Evolutionary conservation across 2,113 vertebrate genomes (phyloP), one percentile per base, ranked within the genome.

Genomic region (Albula goreensis): DNA sequence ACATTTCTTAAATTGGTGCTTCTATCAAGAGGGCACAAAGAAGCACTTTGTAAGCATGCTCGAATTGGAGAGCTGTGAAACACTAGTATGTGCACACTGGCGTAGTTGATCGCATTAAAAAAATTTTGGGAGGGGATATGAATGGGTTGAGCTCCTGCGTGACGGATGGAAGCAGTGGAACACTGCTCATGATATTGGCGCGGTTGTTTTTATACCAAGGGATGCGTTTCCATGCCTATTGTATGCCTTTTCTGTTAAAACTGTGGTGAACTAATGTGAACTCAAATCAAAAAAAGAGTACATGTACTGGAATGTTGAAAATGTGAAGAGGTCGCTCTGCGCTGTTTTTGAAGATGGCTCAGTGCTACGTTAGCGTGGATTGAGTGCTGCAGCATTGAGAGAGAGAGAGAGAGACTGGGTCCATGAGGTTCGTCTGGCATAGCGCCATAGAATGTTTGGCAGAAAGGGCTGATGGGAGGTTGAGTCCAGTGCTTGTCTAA

Each of bases 241-340:
- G 49, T 74, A 82, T 82, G 85, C 85, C 85, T 86, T 85, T 85
- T 84, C 49, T 52, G 51, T 63, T 63, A 85, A 80, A 56, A 53
- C 56, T 80, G 80, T 78, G 52, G 78, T 78, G 50, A 81, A 80
- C 56, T 85, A 85, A 85, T 85, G 85, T 86, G 85, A 82, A 86
- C 57, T 81, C 13, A 4, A 66, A 41, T 41, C 31, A 41, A 41
- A 41, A 25, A 19, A 74, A 80, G 78, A 85, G 51, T 80, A 78
- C 57, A 66, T 66, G 79, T 86, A 81, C 85, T 86, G 79, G 63
- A 82, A 50, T 52, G 25, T 82, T 63, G 48, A 80, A 56, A 86
- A 86, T 82, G 66, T 86, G 63, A 86, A 86, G 63, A 77, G 63
- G 50, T 86, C 80, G 9, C 50, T 70, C 49, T 82, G 80, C 53